Conservation (phyloP, 2,888 invertebrate genomes). For the Corbicula japonica region DNA sequence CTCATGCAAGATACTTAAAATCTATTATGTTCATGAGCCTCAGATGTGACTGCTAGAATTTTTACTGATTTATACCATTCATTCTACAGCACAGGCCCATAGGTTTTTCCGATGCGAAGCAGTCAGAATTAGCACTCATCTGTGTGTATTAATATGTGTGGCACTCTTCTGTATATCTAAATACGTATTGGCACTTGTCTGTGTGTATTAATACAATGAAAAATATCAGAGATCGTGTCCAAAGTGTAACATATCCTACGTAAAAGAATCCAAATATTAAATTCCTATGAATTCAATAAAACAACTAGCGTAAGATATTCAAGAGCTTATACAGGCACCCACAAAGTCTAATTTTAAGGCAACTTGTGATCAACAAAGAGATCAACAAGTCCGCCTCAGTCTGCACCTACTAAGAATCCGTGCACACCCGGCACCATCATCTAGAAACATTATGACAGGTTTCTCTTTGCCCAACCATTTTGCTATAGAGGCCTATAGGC, state of each 20-base stretch:
- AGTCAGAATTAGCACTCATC: slow-evolving; percentile 55
- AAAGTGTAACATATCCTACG: slow-evolving; percentile 20
- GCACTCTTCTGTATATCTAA: slow-evolving; percentile 52
- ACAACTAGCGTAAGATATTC: slow-evolving; percentile 40
- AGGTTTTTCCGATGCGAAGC: slow-evolving; percentile 30
- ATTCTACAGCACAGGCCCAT: neutral
- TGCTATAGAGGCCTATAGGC: slow-evolving; percentile 36
- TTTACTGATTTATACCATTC: neutral
- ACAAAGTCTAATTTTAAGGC: slow-evolving; percentile 35
- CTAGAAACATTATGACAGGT: slow-evolving; percentile 50
- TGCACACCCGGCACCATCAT: slow-evolving; percentile 52
- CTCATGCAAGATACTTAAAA: too few species aligned
- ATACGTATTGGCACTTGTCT: slow-evolving; percentile 22
- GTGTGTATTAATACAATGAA: neutral
- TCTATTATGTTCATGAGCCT: neutral
- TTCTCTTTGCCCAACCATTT: slow-evolving; percentile 53
- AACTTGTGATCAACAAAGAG: slow-evolving; percentile 46
- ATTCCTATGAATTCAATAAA: slow-evolving; percentile 30
- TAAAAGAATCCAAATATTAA: slow-evolving; percentile 27
- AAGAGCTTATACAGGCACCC: slow-evolving; percentile 30
- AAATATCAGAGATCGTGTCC: slow-evolving; percentile 19
- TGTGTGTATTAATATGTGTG: too few species aligned
- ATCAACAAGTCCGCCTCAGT: slow-evolving; percentile 38
- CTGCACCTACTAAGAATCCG: slow-evolving; percentile 4
- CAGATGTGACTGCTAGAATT: neutral